Evolutionary conservation across 2,888 invertebrate genomes (phyloP).

Genomic region (Platycnemis pennipes): DNA sequence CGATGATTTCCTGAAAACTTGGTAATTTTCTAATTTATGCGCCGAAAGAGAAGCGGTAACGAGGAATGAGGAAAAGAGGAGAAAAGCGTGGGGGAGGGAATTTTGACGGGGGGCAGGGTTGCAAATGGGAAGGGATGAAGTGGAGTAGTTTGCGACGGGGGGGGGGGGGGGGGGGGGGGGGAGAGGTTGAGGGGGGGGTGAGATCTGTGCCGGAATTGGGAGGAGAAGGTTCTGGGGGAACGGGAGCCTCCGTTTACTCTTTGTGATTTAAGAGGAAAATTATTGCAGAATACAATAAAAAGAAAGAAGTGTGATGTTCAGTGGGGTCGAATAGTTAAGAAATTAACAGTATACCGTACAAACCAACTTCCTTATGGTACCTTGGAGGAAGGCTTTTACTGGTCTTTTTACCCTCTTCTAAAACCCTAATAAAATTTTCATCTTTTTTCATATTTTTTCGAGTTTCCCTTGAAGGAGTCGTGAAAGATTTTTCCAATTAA

Average conservation of each 20-base stretch:
- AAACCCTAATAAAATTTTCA: background rate
- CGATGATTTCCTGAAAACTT: constrained; percentile 56
- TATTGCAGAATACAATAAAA: background rate
- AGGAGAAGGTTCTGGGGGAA: background rate
- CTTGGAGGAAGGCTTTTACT: background rate
- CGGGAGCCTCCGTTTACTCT: background rate
- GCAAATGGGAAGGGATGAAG: background rate
- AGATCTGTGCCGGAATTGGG: background rate
- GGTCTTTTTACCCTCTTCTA: background rate
- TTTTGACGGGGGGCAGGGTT: background rate
- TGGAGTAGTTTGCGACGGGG: background rate
- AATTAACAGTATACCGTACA: background rate
- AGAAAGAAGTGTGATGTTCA: background rate
- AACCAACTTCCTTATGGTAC: background rate
- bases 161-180: background rate
- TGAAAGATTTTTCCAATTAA: constrained; percentile 28
- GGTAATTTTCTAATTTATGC: constrained; percentile 50
- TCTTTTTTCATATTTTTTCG: constrained; percentile 40
- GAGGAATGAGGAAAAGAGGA: background rate
- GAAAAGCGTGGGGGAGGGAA: background rate
- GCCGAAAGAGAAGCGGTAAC: background rate
- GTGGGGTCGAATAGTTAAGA: background rate
- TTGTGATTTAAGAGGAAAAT: background rate
- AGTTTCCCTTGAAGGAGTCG: background rate
- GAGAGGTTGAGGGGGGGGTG: background rate